Percentiles rank a stretch among this genome's conserved stretches.
phyloP scores from a whole-genome alignment of 2,113 vertebrate genomes.

The Pollimyrus isidori region DNA sequence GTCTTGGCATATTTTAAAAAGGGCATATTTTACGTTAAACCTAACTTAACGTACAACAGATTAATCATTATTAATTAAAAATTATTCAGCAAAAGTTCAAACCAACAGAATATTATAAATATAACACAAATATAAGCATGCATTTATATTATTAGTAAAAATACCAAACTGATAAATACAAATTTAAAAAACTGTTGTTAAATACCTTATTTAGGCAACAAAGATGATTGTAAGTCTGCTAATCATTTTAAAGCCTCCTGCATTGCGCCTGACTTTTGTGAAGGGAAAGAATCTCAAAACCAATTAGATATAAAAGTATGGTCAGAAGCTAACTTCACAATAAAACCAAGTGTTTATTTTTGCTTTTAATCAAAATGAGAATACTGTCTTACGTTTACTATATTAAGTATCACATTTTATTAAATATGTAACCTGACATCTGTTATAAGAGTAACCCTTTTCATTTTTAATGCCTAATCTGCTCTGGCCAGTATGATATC shows the following conservation, averaged over 20 bases:
- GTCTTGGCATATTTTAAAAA: not conserved
- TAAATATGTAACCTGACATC: constrained; percentile 6
- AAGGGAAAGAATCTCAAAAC: not conserved
- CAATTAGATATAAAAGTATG: not conserved
- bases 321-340: not conserved
- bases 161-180: not conserved
- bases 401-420: constrained; percentile 54
- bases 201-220: not conserved
- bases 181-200: not conserved
- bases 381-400: constrained; percentile 36
- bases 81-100: not conserved
- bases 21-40: not conserved
- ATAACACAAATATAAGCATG: not conserved
- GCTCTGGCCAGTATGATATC: constrained; percentile 22
- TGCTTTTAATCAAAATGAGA: constrained; percentile 58
- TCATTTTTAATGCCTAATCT: constrained; percentile 35
- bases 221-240: not conserved
- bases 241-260: not conserved
- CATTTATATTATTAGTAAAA: not conserved
- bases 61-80: not conserved
- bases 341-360: constrained; percentile 46
- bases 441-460: constrained; percentile 32
- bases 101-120: not conserved
- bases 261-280: not conserved
- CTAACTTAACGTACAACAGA: not conserved